Evolutionary conservation across 2,888 invertebrate species (phyloP).

Genomic region (Caenorhabditis sp.): DNA sequence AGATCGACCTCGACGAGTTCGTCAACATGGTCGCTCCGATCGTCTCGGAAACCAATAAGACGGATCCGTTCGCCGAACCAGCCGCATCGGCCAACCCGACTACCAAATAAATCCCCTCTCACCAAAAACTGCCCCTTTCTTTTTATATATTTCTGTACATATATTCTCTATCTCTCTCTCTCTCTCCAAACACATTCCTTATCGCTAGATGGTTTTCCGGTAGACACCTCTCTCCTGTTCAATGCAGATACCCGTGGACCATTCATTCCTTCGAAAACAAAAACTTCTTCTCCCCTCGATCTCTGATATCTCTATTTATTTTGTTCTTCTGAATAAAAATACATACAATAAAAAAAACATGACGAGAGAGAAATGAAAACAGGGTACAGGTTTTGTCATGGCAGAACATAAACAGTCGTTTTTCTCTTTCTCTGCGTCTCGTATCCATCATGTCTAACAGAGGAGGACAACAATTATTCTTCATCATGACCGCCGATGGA

Average conservation of each 20-base stretch:
- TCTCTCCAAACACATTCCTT: constrained; percentile 33
- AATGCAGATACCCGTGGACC: constrained; percentile 38
- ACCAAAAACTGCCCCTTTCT: constrained; percentile 2
- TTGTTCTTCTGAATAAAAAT: background rate
- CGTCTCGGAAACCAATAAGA: constrained; percentile 81
- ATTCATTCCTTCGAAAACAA: background rate
- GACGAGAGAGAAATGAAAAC: too few relatives aligned
- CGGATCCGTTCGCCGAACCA: constrained; percentile 81
- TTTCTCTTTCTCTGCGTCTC: constrained; percentile 18
- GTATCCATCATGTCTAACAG: too few relatives aligned
- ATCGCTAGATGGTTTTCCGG: constrained; percentile 56
- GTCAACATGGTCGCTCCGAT: constrained; percentile 83
- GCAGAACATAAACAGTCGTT: constrained; percentile 15
- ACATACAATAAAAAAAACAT: constrained; percentile 13
- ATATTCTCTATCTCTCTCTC: constrained; percentile 7
- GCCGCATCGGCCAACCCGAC: constrained; percentile 50
- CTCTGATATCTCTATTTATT: constrained; percentile 44
- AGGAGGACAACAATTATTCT: background rate
- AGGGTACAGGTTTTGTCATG: constrained; percentile 29
- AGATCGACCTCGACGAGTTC: constrained; percentile 83
- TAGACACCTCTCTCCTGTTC: constrained; percentile 14
- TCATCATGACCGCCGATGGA: constrained; percentile 3
- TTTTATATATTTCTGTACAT: constrained; percentile 42
- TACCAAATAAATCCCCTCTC: constrained; percentile 42
- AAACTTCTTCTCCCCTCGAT: constrained; percentile 9